These are phyloP conservation scores for Tetragonula carbonaria DNA, from an alignment of 2,888 invertebrate genomes.

Conservation along the genomic window DNA sequence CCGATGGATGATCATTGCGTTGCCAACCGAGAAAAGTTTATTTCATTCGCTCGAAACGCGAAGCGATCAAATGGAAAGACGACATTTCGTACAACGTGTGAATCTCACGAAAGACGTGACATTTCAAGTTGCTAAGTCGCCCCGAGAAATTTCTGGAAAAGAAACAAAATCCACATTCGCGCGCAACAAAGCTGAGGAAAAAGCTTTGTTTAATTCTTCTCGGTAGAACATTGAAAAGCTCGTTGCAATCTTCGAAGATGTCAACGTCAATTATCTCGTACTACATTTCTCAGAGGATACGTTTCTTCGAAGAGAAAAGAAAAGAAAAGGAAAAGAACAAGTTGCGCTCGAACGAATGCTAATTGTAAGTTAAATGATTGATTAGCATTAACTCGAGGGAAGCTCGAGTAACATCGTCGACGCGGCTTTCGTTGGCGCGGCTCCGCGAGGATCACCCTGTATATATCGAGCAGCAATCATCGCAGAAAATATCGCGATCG, in stretches of 20 bases:
- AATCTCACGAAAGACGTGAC: no score
- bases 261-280: background rate
- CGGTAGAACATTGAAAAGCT: background rate
- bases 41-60: no score
- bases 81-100: no score
- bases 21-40: no score
- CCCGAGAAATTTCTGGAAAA: background rate
- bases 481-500: constrained; percentile 42
- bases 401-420: background rate
- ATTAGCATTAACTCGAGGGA: background rate
- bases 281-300: background rate
- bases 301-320: background rate
- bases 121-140: background rate
- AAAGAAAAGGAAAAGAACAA: background rate
- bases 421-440: background rate
- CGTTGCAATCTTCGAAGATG: background rate
- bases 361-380: background rate
- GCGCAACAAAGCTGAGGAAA: background rate
- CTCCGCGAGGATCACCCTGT: background rate
- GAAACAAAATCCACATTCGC: background rate
- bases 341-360: background rate
- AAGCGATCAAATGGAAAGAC: no score
- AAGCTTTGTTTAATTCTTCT: background rate
- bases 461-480: constrained; percentile 57
- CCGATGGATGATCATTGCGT: constrained; percentile 28